Percentiles rank a stretch among this genome's conserved stretches.
Evolutionary conservation across 2,888 invertebrate genomes (phyloP).

Genomic region (Portevinia maculata): DNA sequence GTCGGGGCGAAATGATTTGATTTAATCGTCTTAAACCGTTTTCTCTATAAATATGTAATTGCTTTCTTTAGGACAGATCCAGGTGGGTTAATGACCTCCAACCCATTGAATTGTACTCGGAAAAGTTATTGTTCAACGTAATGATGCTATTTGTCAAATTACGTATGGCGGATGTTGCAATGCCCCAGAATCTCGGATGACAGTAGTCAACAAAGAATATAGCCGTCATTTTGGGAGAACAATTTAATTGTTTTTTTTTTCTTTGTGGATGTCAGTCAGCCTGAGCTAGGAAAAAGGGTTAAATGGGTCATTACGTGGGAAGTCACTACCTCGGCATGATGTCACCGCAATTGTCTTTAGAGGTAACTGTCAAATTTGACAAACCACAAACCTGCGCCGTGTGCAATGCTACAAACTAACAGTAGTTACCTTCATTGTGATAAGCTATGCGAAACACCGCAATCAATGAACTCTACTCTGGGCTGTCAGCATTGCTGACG

Average conservation of each 20-base stretch:
- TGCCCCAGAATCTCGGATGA: slow-evolving; percentile 52
- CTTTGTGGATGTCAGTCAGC: not conserved
- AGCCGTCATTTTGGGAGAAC: slow-evolving; percentile 7
- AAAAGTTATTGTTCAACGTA: slow-evolving; percentile 29
- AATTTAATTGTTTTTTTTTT: slow-evolving; percentile 2
- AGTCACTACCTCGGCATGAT: slow-evolving; percentile 24
- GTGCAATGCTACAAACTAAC: slow-evolving; percentile 12
- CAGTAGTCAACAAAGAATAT: slow-evolving; percentile 9
- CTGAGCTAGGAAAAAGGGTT: slow-evolving; percentile 8
- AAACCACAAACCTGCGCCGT: slow-evolving; percentile 15
- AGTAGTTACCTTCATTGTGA: slow-evolving; percentile 8
- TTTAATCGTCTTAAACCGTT: slow-evolving; percentile 3
- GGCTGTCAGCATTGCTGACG: slow-evolving; percentile 8
- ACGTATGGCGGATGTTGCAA: slow-evolving; percentile 22
- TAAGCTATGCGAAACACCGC: slow-evolving; percentile 38
- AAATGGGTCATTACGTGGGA: slow-evolving; percentile 61
- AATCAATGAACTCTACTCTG: slow-evolving; percentile 23
- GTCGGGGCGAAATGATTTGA: not conserved
- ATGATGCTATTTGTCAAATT: slow-evolving; percentile 54
- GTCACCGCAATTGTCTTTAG: slow-evolving; percentile 44
- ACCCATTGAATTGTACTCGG: slow-evolving; percentile 38
- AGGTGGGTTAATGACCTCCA: slow-evolving; percentile 34
- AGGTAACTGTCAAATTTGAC: slow-evolving; percentile 63
- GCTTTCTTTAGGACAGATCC: slow-evolving; percentile 7
- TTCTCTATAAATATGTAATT: slow-evolving; percentile 3